Evolutionary conservation across 2,113 vertebrate species (phyloP), one percentile per base, ranked within the genome.

Genomic region (Sebastes fasciatus): DNA sequence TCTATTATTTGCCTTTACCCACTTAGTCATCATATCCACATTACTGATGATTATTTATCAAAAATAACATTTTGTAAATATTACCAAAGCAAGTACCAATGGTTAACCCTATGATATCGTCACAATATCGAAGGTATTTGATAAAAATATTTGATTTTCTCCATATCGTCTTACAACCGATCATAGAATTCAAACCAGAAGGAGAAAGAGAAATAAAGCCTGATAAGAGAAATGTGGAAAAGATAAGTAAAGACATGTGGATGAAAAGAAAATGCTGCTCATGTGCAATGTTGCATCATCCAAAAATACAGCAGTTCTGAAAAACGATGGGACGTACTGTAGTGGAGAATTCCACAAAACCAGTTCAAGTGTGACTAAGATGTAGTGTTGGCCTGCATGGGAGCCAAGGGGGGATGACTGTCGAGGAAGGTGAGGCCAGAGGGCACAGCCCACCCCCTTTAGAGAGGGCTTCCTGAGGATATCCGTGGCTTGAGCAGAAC

Each of bases 401-500:
- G 17, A 61, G 40, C 48, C 68, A 70, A 75, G 8, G 17, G 58
- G 68, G 74, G 73, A 67, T 78, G 80, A 74, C 68, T 70, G 80
- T 88, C 43, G 62, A 88, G 89, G 94, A 94, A 77, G 81, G 64
- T 61, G 46, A 81, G 84, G 86, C 57, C 79, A 88, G 51, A 70
- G 92, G 79, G 21, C 80, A 77, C 67, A 72, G 86, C 76, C 77
- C 93, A 92, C 75, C 84, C 88, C 62, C 73, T 83, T 81, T 46
- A 88, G 72, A 67, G 78, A 67, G 78, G 72, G 79, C 85, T 95
- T 96, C 94, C 95, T 94, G 80, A 92, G 94, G 95, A 96, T 92
- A 92, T 95, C 93, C 89, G 51, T 83, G 75, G 77, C 83, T 81
- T 68, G 74, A 82, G 63, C 78, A 83, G 85, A 86, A 85, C 85